Conservation (phyloP, 2,888 invertebrate species). For the Ophion ventricosus region DNA sequence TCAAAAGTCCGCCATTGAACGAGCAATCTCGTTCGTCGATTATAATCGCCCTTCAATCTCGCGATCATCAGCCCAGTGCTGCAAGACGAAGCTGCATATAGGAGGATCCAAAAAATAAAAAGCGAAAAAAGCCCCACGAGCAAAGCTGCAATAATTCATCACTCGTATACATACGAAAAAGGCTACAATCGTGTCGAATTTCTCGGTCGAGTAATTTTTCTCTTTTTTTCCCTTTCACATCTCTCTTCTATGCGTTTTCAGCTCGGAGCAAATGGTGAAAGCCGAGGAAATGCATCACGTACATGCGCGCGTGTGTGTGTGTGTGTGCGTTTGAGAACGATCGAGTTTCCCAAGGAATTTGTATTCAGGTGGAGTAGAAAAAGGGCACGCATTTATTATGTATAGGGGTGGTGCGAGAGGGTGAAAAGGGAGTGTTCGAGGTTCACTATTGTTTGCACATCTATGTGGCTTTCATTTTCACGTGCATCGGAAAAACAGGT, state of each 20-base stretch:
- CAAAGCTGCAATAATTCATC: slow-evolving; percentile 12
- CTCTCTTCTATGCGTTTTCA: background rate
- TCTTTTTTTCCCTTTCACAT: background rate
- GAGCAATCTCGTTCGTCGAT: too few species aligned
- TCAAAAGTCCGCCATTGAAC: too few species aligned
- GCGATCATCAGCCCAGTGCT: too few species aligned
- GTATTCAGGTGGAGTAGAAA: slow-evolving; percentile 45
- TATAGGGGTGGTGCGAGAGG: slow-evolving; percentile 38
- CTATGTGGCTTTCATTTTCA: slow-evolving; percentile 48
- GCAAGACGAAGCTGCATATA: background rate
- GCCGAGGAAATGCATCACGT: slow-evolving; percentile 35
- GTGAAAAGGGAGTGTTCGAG: slow-evolving; percentile 32
- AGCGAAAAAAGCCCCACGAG: background rate
- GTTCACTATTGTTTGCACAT: slow-evolving; percentile 58
- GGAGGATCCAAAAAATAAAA: background rate
- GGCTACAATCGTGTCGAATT: slow-evolving; percentile 55
- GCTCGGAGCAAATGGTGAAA: slow-evolving; percentile 36
- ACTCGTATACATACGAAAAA: background rate
- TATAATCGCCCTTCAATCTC: too few species aligned
- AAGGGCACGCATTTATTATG: slow-evolving; percentile 26
- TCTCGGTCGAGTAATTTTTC: slow-evolving; percentile 49
- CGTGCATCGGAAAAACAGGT: slow-evolving; percentile 56
- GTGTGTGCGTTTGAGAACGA: slow-evolving; percentile 25
- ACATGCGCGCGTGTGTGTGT: background rate
- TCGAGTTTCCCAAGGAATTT: slow-evolving; percentile 61